Conservation (phyloP, 2,888 invertebrate species). For the Cordilura impudica region DNA sequence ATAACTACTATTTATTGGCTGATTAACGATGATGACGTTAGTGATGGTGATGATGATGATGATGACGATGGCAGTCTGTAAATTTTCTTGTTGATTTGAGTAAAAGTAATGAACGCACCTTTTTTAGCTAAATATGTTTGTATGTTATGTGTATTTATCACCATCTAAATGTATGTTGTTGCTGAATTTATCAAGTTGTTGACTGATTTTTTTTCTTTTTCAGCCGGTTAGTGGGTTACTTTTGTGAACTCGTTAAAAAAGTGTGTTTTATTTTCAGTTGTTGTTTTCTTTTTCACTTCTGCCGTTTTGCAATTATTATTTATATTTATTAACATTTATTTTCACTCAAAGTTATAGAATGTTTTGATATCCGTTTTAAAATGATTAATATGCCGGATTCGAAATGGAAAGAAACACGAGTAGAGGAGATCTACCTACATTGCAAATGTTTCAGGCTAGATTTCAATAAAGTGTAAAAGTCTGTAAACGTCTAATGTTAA, state of each 20-base stretch:
- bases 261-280: background rate
- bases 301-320: background rate
- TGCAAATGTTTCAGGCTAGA: too few relatives aligned
- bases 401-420: too few relatives aligned
- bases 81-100: slow-evolving; percentile 25
- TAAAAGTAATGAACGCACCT: slow-evolving; percentile 55
- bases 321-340: slow-evolving; percentile 2
- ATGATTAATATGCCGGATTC: too few relatives aligned
- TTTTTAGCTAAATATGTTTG: slow-evolving; percentile 15
- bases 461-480: too few relatives aligned
- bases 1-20: slow-evolving; percentile 17
- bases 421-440: too few relatives aligned
- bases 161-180: slow-evolving; percentile 12
- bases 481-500: too few relatives aligned
- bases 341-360: background rate
- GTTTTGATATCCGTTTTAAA: slow-evolving; percentile 35
- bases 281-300: slow-evolving; percentile 10
- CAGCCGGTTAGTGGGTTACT: slow-evolving; percentile 56
- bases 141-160: slow-evolving; percentile 6
- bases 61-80: background rate
- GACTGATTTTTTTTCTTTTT: background rate
- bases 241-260: slow-evolving; percentile 42
- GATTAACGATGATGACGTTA: background rate
- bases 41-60: slow-evolving; percentile 9
- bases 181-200: slow-evolving; percentile 21